Percentiles rank a stretch among this genome's conserved stretches.
Evolutionary conservation across 1,140 invertebrate species (phyloP).

Genomic region (Gryon sp.): DNA sequence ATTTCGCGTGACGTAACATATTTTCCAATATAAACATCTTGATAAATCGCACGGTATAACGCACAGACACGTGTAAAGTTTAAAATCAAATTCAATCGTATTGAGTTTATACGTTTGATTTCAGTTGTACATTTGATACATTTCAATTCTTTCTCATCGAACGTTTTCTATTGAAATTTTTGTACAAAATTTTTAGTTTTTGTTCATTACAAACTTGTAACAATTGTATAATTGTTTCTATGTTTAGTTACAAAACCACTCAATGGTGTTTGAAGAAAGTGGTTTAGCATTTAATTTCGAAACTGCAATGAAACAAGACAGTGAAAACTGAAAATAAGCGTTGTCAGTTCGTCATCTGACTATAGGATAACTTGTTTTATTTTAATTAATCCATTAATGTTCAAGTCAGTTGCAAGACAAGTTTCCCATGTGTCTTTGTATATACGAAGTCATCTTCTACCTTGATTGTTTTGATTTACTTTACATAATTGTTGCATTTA

Average conservation of each 20-base stretch:
- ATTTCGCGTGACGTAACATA: slow-evolving; percentile 11
- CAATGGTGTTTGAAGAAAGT: not conserved
- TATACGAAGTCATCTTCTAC: too few relatives aligned
- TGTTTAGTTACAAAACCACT: not conserved
- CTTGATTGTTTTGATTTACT: not conserved
- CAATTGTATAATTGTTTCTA: too few relatives aligned
- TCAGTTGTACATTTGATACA: not conserved
- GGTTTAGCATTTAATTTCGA: not conserved
- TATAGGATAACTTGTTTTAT: slow-evolving; percentile 3
- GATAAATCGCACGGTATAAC: not conserved
- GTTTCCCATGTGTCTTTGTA: too few relatives aligned
- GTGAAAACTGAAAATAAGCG: not conserved
- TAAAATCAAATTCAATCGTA: slow-evolving; percentile 3
- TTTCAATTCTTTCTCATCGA: not conserved
- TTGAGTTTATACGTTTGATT: too few relatives aligned
- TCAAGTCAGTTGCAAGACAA: not conserved
- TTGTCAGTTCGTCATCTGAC: slow-evolving; percentile 2
- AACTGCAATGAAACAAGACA: too few relatives aligned
- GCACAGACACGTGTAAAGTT: not conserved
- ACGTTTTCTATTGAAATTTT: too few relatives aligned
- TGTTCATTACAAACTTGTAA: too few relatives aligned
- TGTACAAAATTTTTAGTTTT: too few relatives aligned
- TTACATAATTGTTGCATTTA: too few relatives aligned
- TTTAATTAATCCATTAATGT: slow-evolving; percentile 12
- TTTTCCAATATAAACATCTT: slow-evolving; percentile 19